A percentile compares a stretch with the other conserved stretches of the same genome.
phyloP scores from a whole-genome alignment of 2,888 invertebrate species.

The Ceraclea dissimilis region DNA sequence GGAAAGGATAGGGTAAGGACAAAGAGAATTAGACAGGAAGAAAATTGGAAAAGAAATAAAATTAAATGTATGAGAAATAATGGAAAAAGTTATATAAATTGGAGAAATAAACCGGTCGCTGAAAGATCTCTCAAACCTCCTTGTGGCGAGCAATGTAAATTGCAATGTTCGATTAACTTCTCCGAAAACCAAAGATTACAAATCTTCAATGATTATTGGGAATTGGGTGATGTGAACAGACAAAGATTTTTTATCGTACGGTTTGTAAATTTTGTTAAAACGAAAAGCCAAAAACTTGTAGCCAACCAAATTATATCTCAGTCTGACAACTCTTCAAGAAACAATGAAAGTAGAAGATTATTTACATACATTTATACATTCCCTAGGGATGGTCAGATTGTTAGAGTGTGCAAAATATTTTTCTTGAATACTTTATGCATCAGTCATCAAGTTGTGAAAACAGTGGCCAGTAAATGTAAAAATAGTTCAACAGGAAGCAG shows the following conservation, averaged over 20 bases:
- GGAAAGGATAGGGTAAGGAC: not conserved
- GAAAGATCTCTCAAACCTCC: not conserved
- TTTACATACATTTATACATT: not conserved
- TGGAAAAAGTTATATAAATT: not conserved
- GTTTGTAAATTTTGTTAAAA: not conserved
- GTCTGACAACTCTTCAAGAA: not conserved
- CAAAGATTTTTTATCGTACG: slow-evolving; percentile 4
- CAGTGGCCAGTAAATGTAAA: not conserved
- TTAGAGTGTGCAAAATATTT: slow-evolving; percentile 2
- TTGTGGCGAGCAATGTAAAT: not conserved
- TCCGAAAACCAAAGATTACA: not conserved
- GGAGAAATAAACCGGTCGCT: not conserved
- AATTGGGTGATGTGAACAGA: slow-evolving; percentile 1
- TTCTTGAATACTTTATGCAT: slow-evolving; percentile 2
- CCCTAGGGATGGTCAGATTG: not conserved
- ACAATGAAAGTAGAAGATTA: not conserved
- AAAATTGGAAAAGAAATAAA: not conserved
- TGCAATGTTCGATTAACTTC: not conserved
- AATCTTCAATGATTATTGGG: slow-evolving; percentile 1
- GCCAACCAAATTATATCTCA: not conserved
- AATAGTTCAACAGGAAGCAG: not conserved
- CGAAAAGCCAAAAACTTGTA: not conserved
- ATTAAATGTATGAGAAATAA: not conserved
- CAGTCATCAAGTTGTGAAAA: slow-evolving; percentile 4
- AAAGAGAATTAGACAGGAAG: slow-evolving; percentile 2